phyloP scores from a whole-genome alignment of 1,140 invertebrate genomes.

The Bathynomus jamesi region DNA sequence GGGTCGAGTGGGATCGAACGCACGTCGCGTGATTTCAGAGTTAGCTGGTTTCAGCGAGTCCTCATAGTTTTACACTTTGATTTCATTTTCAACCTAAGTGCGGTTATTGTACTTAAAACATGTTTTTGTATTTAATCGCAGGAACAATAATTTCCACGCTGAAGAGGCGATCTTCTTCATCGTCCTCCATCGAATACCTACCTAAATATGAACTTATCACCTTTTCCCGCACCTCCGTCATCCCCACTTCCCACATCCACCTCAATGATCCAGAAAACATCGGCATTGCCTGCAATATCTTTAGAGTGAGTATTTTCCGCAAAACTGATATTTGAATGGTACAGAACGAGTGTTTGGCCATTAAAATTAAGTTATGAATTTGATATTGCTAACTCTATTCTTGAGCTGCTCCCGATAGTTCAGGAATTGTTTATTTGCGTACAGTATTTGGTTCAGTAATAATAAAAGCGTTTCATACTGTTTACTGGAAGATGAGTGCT shows the following conservation, averaged over 20 bases:
- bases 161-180: slow-evolving; percentile 49
- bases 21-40: too few relatives aligned
- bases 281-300: slow-evolving; percentile 77
- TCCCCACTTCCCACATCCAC: slow-evolving; percentile 88
- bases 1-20: too few relatives aligned
- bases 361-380: too few relatives aligned
- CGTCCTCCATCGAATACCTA: slow-evolving; percentile 29
- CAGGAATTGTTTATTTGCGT: too few relatives aligned
- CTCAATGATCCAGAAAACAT: slow-evolving; percentile 93
- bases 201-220: slow-evolving; percentile 70
- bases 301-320: slow-evolving; percentile 67
- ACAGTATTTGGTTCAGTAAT: too few relatives aligned
- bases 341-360: too few relatives aligned
- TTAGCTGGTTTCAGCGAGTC: too few relatives aligned
- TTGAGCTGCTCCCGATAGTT: too few relatives aligned
- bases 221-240: slow-evolving; percentile 75
- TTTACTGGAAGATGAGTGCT: too few relatives aligned
- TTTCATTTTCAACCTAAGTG: not conserved
- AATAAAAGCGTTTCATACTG: too few relatives aligned
- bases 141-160: slow-evolving; percentile 77
- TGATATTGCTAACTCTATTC: too few relatives aligned
- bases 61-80: not conserved
- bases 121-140: not conserved
- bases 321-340: too few relatives aligned
- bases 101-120: not conserved